Base-by-base conservation (phyloP, 2,888 invertebrate species). In the Dysmachus trigonus region DNA sequence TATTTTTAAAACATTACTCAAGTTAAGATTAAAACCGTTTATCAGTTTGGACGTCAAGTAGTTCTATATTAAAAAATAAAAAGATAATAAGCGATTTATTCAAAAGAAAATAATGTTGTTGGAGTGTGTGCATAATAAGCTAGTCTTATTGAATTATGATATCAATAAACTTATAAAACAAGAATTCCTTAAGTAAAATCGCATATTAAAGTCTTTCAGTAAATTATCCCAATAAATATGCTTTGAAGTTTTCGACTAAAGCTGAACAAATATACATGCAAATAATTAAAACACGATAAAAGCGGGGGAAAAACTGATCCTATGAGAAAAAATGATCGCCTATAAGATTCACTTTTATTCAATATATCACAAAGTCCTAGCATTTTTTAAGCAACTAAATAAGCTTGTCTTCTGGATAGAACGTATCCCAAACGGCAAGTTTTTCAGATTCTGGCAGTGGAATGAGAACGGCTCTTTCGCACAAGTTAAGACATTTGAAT, bases 341-440 rank as follows among this genome's bases (percentile, higher is more conserved):
- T 18, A 51, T 51, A 18, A 27, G 22, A 27, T 62, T 62, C 10
- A 27, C 7, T 10, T 22, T 22, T 27, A 27, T 27, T 18, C 10
- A 8, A 62, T 6, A 62, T 62, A 62, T 62, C 62, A 62, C 62
- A 62, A 62, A 62, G 22, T 62, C 62, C 18, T 62, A 8, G 7
- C 1, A 62, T 1, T 22, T 1, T 6, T 22, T 22, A 53, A 22
- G n/a, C 13, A 62, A 62, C 27, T 62, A 62, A 1, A 62, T 62
- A n/a, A 62, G 1, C 27, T 27, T 47, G 47, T 47, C 62, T 3
- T 18, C 62, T 22, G 62, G 62, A 10, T 91, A 91, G 51, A 91
- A 90, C 62, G 89, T 89, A 33, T 90, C 89, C 92, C 92, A 92
- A 2, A 91, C 87, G 47, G 88, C 77, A 7, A 92, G 85, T 86